Evolutionary conservation across 2,113 vertebrate species (phyloP).

Genomic region (Butastur rufipennis): DNA sequence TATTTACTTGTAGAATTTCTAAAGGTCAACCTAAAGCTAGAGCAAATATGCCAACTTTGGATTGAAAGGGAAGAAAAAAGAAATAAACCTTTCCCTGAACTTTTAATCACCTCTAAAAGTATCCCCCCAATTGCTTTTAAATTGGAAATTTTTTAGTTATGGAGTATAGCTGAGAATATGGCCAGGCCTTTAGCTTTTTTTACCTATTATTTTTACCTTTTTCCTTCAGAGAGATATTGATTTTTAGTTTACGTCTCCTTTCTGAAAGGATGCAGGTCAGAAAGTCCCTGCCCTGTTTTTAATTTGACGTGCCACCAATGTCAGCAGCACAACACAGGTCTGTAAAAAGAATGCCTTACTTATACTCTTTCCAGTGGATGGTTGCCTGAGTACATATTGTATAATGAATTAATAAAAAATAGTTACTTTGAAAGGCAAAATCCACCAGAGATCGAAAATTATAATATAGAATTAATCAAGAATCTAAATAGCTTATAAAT

Average conservation of each 20-base stretch:
- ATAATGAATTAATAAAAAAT: background rate
- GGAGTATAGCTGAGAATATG: background rate
- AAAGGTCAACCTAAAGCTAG: background rate
- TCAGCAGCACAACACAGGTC: background rate
- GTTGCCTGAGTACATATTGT: background rate
- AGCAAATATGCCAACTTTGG: background rate
- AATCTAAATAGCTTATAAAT: background rate
- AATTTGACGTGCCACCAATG: background rate
- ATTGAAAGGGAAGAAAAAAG: background rate
- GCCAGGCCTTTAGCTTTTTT: background rate
- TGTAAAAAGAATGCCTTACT: background rate
- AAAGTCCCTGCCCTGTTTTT: background rate
- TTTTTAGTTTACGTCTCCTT: background rate
- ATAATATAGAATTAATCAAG: background rate
- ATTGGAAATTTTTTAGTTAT: background rate
- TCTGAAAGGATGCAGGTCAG: background rate
- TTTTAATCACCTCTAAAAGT: background rate
- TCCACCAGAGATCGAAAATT: background rate
- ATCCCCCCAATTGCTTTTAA: background rate
- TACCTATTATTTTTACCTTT: background rate
- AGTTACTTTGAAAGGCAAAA: background rate
- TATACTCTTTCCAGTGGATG: background rate
- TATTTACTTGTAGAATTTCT: background rate
- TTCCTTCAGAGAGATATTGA: background rate
- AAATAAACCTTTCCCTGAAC: background rate